phyloP scores from a whole-genome alignment of 2,797 vertebrate genomes.

The Pteronotus mesoamericanus region DNA sequence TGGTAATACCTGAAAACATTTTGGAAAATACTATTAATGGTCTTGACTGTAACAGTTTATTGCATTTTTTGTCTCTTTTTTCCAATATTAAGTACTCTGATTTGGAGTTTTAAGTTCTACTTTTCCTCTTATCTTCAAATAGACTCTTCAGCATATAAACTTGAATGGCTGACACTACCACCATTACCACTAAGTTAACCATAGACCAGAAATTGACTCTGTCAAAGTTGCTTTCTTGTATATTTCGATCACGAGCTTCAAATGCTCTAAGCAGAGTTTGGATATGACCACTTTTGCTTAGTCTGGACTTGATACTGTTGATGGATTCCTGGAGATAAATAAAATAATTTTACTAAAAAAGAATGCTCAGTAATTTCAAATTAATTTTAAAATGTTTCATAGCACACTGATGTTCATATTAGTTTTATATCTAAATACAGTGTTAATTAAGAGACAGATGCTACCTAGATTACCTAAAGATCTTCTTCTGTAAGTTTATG shows the following conservation, averaged over 20 bases:
- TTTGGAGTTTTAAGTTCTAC: conserved; percentile 86
- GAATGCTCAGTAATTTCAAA: conserved; percentile 30
- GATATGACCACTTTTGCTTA: conserved; percentile 95
- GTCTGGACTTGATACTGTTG: conserved; percentile 93
- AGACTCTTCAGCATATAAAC: conserved; percentile 95
- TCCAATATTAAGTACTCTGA: not conserved
- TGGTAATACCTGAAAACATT: conserved; percentile 59
- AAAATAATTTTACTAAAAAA: conserved; percentile 66
- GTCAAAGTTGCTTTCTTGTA: conserved; percentile 97
- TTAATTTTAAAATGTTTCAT: conserved; percentile 25
- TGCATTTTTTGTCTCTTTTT: conserved; percentile 49
- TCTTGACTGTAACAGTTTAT: conserved; percentile 50
- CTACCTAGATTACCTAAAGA: not conserved
- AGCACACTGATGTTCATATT: not conserved
- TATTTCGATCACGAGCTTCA: conserved; percentile 96
- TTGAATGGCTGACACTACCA: conserved; percentile 91
- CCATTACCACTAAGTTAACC: conserved; percentile 90
- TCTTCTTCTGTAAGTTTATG: not conserved
- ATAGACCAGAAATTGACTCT: conserved; percentile 96
- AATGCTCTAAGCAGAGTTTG: conserved; percentile 95
- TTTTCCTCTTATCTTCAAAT: conserved; percentile 95
- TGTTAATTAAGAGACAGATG: not conserved
- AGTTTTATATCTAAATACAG: conserved; percentile 13
- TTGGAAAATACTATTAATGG: conserved; percentile 45
- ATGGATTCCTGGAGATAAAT: conserved; percentile 90